Conservation (phyloP, 2,888 invertebrate species). For the Hartigia nigra region DNA sequence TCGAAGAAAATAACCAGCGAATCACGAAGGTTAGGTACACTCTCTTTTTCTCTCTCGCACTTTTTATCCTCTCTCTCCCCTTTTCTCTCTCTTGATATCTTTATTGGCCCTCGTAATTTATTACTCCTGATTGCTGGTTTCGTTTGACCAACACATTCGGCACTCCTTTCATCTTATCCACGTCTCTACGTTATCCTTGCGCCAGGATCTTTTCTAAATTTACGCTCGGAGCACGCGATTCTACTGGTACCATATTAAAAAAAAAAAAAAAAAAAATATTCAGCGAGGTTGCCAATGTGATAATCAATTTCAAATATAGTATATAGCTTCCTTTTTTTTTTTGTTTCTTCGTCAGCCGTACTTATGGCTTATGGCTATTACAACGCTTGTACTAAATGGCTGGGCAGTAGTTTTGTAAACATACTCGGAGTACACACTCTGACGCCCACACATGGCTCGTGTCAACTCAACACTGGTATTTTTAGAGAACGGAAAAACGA, state of each 20-base stretch:
- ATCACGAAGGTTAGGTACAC: background rate
- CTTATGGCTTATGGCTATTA: background rate
- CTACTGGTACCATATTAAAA: background rate
- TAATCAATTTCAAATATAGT: background rate
- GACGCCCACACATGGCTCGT: conserved; percentile 16
- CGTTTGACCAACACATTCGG: background rate
- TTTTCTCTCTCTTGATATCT: background rate
- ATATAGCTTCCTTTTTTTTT: background rate
- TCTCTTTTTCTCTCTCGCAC: background rate
- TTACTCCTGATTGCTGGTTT: background rate
- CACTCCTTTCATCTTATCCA: background rate
- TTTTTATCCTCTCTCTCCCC: background rate
- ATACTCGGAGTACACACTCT: conserved; percentile 13
- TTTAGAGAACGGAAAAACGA: conserved; percentile 17
- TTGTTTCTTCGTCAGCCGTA: background rate
- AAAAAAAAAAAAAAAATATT: background rate
- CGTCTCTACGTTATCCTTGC: background rate
- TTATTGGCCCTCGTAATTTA: background rate
- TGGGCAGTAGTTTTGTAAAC: conserved; percentile 11
- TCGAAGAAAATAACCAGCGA: background rate
- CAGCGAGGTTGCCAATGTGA: background rate
- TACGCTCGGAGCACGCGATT: background rate
- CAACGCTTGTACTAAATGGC: background rate
- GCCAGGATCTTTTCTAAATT: background rate
- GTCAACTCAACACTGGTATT: conserved; percentile 15